Conservation (phyloP, 2,888 invertebrate species). For the Diarsia mendica region DNA sequence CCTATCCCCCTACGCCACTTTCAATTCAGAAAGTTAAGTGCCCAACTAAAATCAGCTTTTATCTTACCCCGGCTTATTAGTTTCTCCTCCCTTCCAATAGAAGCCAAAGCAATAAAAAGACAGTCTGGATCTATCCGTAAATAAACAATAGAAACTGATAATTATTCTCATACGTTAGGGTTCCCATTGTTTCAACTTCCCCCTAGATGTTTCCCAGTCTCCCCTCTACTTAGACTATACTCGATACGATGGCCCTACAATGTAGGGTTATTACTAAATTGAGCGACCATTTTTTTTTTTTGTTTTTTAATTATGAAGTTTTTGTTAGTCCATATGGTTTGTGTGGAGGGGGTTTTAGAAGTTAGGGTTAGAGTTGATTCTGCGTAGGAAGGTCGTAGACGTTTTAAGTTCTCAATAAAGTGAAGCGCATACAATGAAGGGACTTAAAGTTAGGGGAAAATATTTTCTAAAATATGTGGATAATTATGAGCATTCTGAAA, state of each 20-base stretch:
- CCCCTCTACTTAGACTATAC: conserved; percentile 78
- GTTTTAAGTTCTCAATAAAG: background rate
- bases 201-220: conserved; percentile 64
- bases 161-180: conserved; percentile 82
- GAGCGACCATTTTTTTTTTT: conserved; percentile 74
- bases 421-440: background rate
- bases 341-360: background rate
- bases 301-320: conserved; percentile 58
- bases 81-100: conserved; percentile 38
- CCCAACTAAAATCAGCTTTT: conserved; percentile 41
- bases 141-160: conserved; percentile 82
- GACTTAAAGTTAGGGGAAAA: background rate
- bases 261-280: conserved; percentile 83
- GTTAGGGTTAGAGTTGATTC: conserved; percentile 8
- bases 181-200: conserved; percentile 82
- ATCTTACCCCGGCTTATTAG: conserved; percentile 46
- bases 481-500: no score
- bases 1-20: background rate
- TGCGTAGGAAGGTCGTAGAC: background rate
- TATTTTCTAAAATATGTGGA: no score
- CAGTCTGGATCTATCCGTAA: conserved; percentile 78
- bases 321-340: conserved; percentile 54
- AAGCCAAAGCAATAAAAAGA: conserved; percentile 78
- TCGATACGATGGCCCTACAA: conserved; percentile 82
- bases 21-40: conserved; percentile 33